These are phyloP conservation scores for Drosophila pegasa DNA, from an alignment of 2,888 invertebrate genomes.

Conservation along the genomic window DNA sequence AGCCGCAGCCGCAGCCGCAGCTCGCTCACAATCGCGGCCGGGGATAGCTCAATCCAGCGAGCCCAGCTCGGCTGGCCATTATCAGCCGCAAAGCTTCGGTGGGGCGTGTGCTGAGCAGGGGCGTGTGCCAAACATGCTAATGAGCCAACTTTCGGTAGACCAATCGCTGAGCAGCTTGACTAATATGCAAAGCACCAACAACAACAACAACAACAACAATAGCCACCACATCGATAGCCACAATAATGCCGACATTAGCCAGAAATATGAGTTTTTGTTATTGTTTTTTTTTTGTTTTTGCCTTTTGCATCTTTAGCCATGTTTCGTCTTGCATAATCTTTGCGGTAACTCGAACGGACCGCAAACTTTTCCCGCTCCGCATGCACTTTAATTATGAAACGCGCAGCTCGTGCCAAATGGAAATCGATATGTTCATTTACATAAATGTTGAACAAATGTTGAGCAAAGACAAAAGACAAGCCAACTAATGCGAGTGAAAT, in stretches of 20 bases:
- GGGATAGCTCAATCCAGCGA: conserved; percentile 67
- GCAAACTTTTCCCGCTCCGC: conserved; percentile 61
- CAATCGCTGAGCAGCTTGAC: conserved; percentile 66
- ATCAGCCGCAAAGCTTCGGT: conserved; percentile 52
- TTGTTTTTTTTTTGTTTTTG: conserved; percentile 23
- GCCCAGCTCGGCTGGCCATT: conserved; percentile 35
- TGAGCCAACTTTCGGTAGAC: conserved; percentile 72
- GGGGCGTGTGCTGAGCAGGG: conserved; percentile 70
- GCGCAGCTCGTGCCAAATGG: conserved; percentile 70
- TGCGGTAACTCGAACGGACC: conserved; percentile 63
- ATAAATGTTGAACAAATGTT: conserved; percentile 57
- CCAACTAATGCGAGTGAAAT: conserved; percentile 24
- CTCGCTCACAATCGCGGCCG: conserved; percentile 60
- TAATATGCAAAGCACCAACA: conserved; percentile 47
- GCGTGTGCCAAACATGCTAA: conserved; percentile 80
- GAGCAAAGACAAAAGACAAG: conserved; percentile 20
- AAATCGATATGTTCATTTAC: conserved; percentile 68
- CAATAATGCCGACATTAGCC: conserved; percentile 54
- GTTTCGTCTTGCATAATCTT: conserved; percentile 67
- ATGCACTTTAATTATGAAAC: conserved; percentile 72
- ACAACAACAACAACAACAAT: conserved; percentile 16
- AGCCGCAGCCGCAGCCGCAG: too few species aligned
- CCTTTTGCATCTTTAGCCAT: conserved; percentile 51
- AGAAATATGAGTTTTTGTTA: conserved; percentile 59
- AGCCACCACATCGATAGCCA: conserved; percentile 26